Base-by-base conservation (phyloP, 2,888 invertebrate species). In the Leptopilina syphax region DNA sequence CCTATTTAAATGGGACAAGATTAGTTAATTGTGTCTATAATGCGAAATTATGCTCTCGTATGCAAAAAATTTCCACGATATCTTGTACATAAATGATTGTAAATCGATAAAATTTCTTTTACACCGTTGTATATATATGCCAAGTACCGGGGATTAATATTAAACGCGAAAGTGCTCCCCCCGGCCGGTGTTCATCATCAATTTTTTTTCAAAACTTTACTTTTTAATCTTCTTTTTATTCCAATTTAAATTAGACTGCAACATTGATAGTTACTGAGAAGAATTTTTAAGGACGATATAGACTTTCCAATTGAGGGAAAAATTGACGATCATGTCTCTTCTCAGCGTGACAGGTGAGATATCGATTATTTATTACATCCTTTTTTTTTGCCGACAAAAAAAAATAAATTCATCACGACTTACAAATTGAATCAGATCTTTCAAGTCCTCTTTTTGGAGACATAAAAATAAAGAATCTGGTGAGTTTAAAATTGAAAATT, bases 261-360 rank as follows among this genome's bases (percentile, higher is more conserved):
- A 13, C 34, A 13, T 50, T 73, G 70, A 73, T 57, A 50, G 50
- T 50, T 73, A 54, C 73, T 60, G 57, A 4, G n/a, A 50, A 34
- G 73, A 73, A 57, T 54, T 34, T 73, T 57, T 0, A 63, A 34
- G 57, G 41, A 73, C 27, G 41, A 57, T 73, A 41, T 41, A 54
- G 13, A 73, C 3, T 10, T 10, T 6, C 50, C 57, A 44, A 44
- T 10, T n/a, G 57, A 27, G n/a, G 41, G 34, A n/a, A 41, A 63
- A 73, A 73, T 73, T 54, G 57, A 73, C n/a, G 57, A 73, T 73
- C 73, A 73, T 73, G 73, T 73, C 73, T 73, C 73, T 73, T 73
- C 73, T 73, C 57, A 73, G 73, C 73, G 73, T 73, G 57, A 73
- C 73, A 73, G 73, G 73, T 73, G 13, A 73, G 57, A 9, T 57